Conservation (phyloP, 2,888 invertebrate genomes). For the Hanleya hanleyi region DNA sequence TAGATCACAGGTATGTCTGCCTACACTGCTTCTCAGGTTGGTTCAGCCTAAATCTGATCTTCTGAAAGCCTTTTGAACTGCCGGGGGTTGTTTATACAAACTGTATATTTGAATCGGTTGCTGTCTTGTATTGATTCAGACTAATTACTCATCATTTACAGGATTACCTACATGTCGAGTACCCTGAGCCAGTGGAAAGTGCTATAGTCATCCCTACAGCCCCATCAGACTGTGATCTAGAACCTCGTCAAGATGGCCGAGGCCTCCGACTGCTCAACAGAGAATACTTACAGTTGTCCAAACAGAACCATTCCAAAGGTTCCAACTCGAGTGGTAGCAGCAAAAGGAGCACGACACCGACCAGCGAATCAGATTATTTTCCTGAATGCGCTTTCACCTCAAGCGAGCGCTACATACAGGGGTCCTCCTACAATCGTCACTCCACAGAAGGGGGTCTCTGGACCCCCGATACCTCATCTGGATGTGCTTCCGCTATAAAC, state of each 20-base stretch:
- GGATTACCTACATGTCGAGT: too few relatives aligned
- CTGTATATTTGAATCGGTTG: too few relatives aligned
- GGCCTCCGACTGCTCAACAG: too few relatives aligned
- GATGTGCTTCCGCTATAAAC: constrained; percentile 59
- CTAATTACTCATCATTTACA: too few relatives aligned
- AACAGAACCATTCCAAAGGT: neutral
- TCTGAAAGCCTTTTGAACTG: too few relatives aligned
- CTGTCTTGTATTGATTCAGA: too few relatives aligned
- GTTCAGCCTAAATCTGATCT: too few relatives aligned
- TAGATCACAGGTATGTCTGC: too few relatives aligned
- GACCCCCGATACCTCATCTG: constrained; percentile 3
- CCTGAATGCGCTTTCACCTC: neutral
- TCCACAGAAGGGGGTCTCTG: neutral
- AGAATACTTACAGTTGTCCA: neutral
- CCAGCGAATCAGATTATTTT: neutral
- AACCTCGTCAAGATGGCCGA: neutral
- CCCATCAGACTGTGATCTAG: constrained; percentile 8
- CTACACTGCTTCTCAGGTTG: too few relatives aligned
- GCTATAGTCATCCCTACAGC: constrained; percentile 40
- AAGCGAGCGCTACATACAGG: neutral
- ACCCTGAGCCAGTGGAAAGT: too few relatives aligned
- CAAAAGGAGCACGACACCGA: neutral
- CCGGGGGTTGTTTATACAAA: too few relatives aligned
- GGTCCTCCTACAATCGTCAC: too few relatives aligned
- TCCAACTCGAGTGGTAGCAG: neutral